These are phyloP conservation scores for Nomia melanderi DNA, from an alignment of 1,140 invertebrate species.

Conservation along the genomic window DNA sequence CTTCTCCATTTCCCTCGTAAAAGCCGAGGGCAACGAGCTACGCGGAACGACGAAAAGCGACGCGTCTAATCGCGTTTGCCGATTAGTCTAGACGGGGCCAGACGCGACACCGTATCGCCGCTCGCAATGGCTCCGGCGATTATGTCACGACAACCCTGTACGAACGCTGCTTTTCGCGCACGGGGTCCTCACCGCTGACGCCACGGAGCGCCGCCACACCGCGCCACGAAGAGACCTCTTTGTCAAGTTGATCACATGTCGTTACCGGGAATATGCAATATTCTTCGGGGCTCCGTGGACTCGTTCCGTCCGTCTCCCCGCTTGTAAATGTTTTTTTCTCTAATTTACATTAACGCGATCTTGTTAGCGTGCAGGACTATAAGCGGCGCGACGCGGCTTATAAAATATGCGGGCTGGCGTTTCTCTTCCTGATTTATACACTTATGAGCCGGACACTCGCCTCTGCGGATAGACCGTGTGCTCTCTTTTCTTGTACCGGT, in stretches of 20 bases:
- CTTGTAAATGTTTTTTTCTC: constrained; percentile 17
- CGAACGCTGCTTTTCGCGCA: background rate
- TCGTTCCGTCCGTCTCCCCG: no score
- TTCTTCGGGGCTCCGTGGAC: background rate
- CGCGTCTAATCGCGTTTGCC: constrained; percentile 4
- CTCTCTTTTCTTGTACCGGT: background rate
- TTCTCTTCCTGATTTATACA: constrained; percentile 39
- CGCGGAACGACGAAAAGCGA: background rate
- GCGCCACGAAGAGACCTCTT: background rate
- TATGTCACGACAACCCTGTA: background rate
- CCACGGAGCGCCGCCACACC: background rate
- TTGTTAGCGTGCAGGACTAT: constrained; percentile 30
- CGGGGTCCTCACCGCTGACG: background rate
- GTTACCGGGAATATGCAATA: constrained; percentile 40
- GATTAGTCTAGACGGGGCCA: background rate
- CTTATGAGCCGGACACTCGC: constrained; percentile 12
- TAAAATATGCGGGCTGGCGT: constrained; percentile 18
- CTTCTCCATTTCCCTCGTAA: background rate
- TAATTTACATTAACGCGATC: constrained; percentile 38
- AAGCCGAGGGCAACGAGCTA: background rate
- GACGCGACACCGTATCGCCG: background rate
- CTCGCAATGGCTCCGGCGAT: constrained; percentile 6
- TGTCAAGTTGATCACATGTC: constrained; percentile 31
- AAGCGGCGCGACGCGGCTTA: constrained; percentile 8
- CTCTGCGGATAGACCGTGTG: background rate